phyloP scores from a whole-genome alignment of 2,113 vertebrate genomes.

The Ellobius talpinus region DNA sequence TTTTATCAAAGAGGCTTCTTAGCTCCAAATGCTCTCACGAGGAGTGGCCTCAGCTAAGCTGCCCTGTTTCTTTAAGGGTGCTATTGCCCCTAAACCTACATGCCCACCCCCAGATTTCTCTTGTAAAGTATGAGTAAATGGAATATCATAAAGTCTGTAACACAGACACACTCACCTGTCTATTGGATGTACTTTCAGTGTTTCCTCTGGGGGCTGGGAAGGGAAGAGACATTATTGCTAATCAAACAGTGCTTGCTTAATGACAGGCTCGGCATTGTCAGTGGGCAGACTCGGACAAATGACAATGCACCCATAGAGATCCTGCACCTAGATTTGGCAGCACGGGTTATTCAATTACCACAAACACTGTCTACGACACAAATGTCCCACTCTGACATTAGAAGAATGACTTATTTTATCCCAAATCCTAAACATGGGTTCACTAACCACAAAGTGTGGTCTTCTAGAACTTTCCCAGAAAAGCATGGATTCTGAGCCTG shows the following conservation, averaged over 20 bases:
- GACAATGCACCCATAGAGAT: rapidly evolving
- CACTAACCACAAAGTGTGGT: rapidly evolving
- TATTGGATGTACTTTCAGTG: constrained; percentile 90
- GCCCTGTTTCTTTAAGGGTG: rapidly evolving
- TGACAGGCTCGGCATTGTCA: rapidly evolving
- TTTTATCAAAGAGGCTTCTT: no score
- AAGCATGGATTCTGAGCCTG: not conserved
- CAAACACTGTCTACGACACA: rapidly evolving
- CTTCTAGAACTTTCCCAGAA: rapidly evolving
- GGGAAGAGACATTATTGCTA: constrained; percentile 4
- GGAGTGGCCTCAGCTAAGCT: rapidly evolving
- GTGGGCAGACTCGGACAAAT: rapidly evolving
- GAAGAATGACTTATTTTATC: rapidly evolving
- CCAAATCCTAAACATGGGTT: rapidly evolving
- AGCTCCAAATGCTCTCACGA: not conserved
- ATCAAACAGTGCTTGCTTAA: rapidly evolving
- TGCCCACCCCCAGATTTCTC: rapidly evolving
- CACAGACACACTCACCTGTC: constrained; percentile 90
- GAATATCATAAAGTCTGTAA: rapidly evolving
- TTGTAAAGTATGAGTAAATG: not conserved
- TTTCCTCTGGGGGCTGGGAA: constrained; percentile 88
- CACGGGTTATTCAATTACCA: rapidly evolving
- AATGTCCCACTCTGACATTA: rapidly evolving
- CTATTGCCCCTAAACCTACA: not conserved
- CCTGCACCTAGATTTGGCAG: rapidly evolving